These are phyloP conservation scores for Diarsia rubi DNA, from an alignment of 2,888 invertebrate genomes.

Conservation along the genomic window DNA sequence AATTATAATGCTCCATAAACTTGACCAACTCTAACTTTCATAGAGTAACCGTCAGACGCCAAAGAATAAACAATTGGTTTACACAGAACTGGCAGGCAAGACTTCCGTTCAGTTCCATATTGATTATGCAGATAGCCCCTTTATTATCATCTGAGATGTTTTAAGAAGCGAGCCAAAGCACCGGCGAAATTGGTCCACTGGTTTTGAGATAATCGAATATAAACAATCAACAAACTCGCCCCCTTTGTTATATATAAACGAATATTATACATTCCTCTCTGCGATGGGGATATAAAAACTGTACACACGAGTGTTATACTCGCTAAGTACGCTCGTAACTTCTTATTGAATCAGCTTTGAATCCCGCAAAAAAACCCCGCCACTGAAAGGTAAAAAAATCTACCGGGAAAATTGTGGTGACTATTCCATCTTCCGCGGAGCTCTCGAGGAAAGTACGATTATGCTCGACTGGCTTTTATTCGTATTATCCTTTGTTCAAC, in stretches of 20 bases:
- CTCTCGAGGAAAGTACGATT: conserved; percentile 82
- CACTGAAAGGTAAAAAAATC: conserved; percentile 82
- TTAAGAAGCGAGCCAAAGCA: conserved; percentile 69
- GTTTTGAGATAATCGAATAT: conserved; percentile 78
- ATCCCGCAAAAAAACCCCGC: conserved; percentile 77
- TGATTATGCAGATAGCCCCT: conserved; percentile 74
- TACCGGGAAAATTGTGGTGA: conserved; percentile 83
- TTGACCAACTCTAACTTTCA: conserved; percentile 31
- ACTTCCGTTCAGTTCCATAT: conserved; percentile 66
- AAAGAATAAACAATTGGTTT: conserved; percentile 56
- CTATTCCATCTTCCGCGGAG: conserved; percentile 83
- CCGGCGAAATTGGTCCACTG: conserved; percentile 73
- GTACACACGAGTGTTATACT: conserved; percentile 63
- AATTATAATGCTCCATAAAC: conserved; percentile 53
- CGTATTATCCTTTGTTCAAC: conserved; percentile 87
- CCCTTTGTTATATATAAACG: conserved; percentile 66
- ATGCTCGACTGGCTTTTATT: conserved; percentile 86
- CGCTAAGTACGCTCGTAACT: conserved; percentile 81
- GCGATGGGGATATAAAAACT: conserved; percentile 69
- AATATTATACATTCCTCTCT: conserved; percentile 67
- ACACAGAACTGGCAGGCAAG: conserved; percentile 54
- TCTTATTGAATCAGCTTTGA: conserved; percentile 85
- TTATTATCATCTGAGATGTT: conserved; percentile 71
- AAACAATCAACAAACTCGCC: conserved; percentile 78
- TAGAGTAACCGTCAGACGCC: conserved; percentile 35